A percentile compares a stretch with the other conserved stretches of the same genome.
These are phyloP conservation scores for Aethes cnicana DNA, from an alignment of 2,888 invertebrate genomes.

Conservation along the genomic window DNA sequence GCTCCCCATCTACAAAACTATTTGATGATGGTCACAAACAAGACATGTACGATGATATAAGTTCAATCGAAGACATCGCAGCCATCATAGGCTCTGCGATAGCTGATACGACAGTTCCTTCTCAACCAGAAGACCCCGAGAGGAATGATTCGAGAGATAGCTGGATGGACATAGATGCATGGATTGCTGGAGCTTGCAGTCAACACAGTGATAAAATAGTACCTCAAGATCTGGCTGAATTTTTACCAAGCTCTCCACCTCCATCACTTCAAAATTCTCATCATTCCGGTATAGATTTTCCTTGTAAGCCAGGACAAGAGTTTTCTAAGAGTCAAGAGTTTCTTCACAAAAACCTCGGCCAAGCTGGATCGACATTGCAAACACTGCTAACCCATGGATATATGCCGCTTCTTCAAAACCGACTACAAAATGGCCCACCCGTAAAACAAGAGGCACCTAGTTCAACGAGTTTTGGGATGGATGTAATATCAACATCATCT, in stretches of 20 bases:
- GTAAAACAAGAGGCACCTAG: constrained; percentile 88
- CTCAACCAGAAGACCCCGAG: constrained; percentile 87
- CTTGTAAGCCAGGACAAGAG: constrained; percentile 70
- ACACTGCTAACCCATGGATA: constrained; percentile 89
- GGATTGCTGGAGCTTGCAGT: constrained; percentile 91
- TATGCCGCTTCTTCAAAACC: constrained; percentile 90
- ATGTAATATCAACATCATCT: constrained; percentile 89
- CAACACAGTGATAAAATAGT: constrained; percentile 87
- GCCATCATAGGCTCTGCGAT: constrained; percentile 94
- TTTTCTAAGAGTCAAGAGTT: constrained; percentile 75
- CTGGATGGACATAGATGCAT: constrained; percentile 94
- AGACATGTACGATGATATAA: constrained; percentile 88
- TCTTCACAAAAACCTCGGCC: constrained; percentile 73
- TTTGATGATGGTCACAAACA: constrained; percentile 79
- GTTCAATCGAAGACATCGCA: constrained; percentile 91
- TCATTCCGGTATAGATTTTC: constrained; percentile 74
- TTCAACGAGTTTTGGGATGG: constrained; percentile 89
- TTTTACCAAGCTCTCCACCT: constrained; percentile 85
- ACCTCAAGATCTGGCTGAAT: constrained; percentile 86
- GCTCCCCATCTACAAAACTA: constrained; percentile 76
- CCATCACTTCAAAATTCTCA: constrained; percentile 77
- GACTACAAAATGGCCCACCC: constrained; percentile 89
- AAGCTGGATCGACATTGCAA: constrained; percentile 88
- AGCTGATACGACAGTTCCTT: constrained; percentile 93
- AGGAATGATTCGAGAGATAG: constrained; percentile 88